These are phyloP conservation scores for Leptopterna dolabrata DNA, from an alignment of 2,888 invertebrate genomes.

Conservation along the genomic window DNA sequence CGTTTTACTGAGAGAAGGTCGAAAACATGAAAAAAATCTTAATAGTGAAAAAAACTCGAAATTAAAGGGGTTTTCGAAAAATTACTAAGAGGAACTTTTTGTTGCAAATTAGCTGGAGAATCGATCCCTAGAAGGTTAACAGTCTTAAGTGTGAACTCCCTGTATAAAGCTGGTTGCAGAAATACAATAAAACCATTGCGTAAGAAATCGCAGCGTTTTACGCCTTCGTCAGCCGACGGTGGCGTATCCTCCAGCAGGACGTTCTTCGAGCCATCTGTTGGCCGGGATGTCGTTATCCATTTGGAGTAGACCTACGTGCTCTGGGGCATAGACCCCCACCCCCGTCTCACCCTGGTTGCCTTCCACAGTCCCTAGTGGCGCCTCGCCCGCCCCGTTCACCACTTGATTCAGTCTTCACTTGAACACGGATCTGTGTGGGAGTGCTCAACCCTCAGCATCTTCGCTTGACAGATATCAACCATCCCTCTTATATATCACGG, in stretches of 20 bases:
- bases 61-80: no score
- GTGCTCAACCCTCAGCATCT: slow-evolving; percentile 17
- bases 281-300: not conserved
- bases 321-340: not conserved
- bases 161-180: no score
- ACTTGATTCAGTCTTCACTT: slow-evolving; percentile 20
- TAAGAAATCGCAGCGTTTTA: no score
- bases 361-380: not conserved
- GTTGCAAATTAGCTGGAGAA: no score
- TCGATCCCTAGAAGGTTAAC: no score
- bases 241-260: not conserved
- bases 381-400: not conserved
- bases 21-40: no score
- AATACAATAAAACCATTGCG: no score
- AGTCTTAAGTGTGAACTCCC: no score
- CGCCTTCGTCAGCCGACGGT: no score
- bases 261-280: slow-evolving; percentile 13
- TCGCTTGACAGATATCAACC: not conserved
- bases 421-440: slow-evolving; percentile 46
- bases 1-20: no score
- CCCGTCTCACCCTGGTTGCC: not conserved
- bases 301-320: not conserved
- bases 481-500: not conserved
- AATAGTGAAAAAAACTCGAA: no score
- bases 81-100: no score